Base-by-base conservation (phyloP, 2,888 invertebrate genomes). In the Malthinus seriepunctatus region DNA sequence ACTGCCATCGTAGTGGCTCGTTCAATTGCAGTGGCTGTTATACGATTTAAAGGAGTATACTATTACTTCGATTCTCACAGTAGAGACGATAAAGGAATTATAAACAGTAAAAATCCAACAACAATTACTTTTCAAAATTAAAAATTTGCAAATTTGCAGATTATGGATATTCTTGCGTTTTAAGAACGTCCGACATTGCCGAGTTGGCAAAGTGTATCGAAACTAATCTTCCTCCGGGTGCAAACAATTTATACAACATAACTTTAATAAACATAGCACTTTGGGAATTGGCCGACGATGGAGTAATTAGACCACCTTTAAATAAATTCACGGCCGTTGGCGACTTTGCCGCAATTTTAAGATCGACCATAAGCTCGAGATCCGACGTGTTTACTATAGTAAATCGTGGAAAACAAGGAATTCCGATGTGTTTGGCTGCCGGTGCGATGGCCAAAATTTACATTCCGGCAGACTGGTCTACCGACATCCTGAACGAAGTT, bases 61-160 rank as follows among this genome's bases (percentile, higher is more conserved):
- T 84, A 83, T 63, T 79, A 83, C 68, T 86, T 84, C 48, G 86
- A 88, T 65, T 84, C 87, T 0, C 83, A 84, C 12, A 81, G 82
- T 0, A 83, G 85, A 51, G 82, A 85, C 63, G 82, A 83, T 8
- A 78, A 81, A 12, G 88, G 88, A 70, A 65, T 77, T 10, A 39
- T 60, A 0, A 67, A 69, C 44, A 67, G 78, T 78, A 71, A 71
- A 67, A 63, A 14, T 31, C 3, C 12, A 33, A 5, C 42, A 12
- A 7, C 8, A 9, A 11, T 32, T 47, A 8, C 3, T 8, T n/a
- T 37, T 6, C n/a, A 37, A n/a, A 8, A 10, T 51, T 31, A 42
- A 23, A 5, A 23, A 5, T 23, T 23, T 3, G 5, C 23, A 23
- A 23, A 23, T 23, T 47, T 39, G 9, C 8, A 73, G 75, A 69